phyloP scores from a whole-genome alignment of 2,888 invertebrate genomes.

The Agriopis leucophaearia region DNA sequence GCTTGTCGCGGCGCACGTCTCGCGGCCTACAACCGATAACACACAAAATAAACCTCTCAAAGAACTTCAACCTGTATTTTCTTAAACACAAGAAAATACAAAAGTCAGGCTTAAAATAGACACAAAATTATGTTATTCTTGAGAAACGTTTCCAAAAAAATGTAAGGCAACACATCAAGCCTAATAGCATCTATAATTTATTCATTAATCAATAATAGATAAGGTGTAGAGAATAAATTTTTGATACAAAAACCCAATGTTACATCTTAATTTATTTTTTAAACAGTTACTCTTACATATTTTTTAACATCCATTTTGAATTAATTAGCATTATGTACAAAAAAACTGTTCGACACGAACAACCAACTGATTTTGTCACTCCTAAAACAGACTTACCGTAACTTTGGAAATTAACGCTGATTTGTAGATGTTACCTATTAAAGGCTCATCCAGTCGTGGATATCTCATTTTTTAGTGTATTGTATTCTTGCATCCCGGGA shows the following conservation, averaged over 20 bases:
- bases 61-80: constrained; percentile 8
- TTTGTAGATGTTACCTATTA: constrained; percentile 72
- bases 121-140: constrained; percentile 8
- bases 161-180: constrained; percentile 5
- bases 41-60: constrained; percentile 14
- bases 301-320: constrained; percentile 37
- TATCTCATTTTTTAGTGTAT: constrained; percentile 51
- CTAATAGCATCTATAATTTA: constrained; percentile 1
- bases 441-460: constrained; percentile 68
- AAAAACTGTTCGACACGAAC: constrained; percentile 57
- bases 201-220: constrained; percentile 1
- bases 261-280: constrained; percentile 37
- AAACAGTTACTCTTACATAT: constrained; percentile 17
- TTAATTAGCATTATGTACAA: constrained; percentile 52
- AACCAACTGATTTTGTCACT: constrained; percentile 77
- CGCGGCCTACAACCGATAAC: constrained; percentile 68
- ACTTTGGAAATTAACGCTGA: constrained; percentile 64
- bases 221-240: constrained; percentile 27
- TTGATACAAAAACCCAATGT: constrained; percentile 21
- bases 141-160: constrained; percentile 8
- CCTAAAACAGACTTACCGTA: constrained; percentile 81
- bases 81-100: constrained; percentile 25
- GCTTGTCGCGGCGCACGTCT: constrained; percentile 69
- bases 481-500: background rate
- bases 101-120: constrained; percentile 1